These are phyloP conservation scores for pig (Sus scrofa) DNA, from an alignment of 2,113 vertebrate species.

Conservation along the genomic window DNA sequence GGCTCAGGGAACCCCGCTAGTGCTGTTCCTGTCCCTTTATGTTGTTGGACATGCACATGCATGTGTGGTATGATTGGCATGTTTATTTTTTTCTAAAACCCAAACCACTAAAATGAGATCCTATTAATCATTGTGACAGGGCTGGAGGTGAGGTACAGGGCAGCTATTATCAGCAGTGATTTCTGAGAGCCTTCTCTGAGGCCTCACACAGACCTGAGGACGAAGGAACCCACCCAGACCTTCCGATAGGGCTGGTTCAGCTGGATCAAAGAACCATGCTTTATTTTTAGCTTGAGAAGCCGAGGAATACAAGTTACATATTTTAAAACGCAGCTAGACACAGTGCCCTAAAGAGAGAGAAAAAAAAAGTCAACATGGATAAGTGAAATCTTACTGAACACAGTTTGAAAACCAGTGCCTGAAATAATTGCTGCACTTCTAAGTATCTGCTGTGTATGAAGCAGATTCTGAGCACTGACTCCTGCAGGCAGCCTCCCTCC, in stretches of 20 bases:
- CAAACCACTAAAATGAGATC: constrained; percentile 45
- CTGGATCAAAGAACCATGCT: neutral
- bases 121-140: constrained; percentile 69
- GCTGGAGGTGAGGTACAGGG: neutral
- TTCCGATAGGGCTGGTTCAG: neutral
- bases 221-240: neutral
- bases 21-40: neutral
- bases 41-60: neutral
- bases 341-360: neutral
- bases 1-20: neutral
- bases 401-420: neutral
- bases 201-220: neutral
- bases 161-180: neutral
- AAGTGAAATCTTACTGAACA: neutral
- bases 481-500: too few relatives aligned
- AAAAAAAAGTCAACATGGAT: neutral
- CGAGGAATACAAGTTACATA: neutral
- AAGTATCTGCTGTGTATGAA: neutral
- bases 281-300: neutral
- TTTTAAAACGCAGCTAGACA: constrained; percentile 27
- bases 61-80: constrained; percentile 72
- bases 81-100: constrained; percentile 70
- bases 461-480: neutral
- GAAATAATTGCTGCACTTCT: neutral
- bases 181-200: neutral